Percentiles rank a stretch among this genome's conserved stretches.
These are phyloP conservation scores for Scelioninae gen. 2 DNA, from an alignment of 2,888 invertebrate species.

Conservation along the genomic window DNA sequence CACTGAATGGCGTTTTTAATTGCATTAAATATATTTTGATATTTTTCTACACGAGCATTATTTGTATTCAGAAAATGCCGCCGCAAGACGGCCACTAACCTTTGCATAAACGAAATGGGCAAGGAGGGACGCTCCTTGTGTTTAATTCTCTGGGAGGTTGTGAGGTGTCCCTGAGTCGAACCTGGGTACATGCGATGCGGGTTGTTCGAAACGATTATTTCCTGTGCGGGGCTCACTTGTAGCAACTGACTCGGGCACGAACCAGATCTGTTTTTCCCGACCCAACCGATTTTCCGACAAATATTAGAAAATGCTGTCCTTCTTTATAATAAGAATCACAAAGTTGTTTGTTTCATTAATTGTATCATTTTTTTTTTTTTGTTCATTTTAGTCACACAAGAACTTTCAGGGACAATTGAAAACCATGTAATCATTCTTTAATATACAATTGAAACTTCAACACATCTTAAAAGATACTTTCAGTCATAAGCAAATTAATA, in stretches of 20 bases:
- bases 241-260: conserved; percentile 94
- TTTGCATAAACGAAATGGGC: conserved; percentile 72
- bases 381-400: not conserved
- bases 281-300: conserved; percentile 62
- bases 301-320: conserved; percentile 53
- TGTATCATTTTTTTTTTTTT: too few species aligned
- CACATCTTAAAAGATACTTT: too few species aligned
- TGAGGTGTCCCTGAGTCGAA: conserved; percentile 74
- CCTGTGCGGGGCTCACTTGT: conserved; percentile 81
- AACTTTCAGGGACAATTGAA: not conserved
- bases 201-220: conserved; percentile 72
- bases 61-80: conserved; percentile 27
- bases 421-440: too few species aligned
- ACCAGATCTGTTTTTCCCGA: conserved; percentile 83
- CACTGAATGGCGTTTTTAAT: too few species aligned
- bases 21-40: too few species aligned
- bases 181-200: conserved; percentile 73
- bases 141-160: conserved; percentile 79
- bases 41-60: too few species aligned
- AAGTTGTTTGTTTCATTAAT: conserved; percentile 51
- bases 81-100: conserved; percentile 73
- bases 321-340: conserved; percentile 47
- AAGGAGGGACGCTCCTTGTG: conserved; percentile 80
- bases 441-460: not conserved
- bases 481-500: too few species aligned